Evolutionary conservation across 1,140 invertebrate genomes (phyloP), one percentile per base, ranked within the genome.

Genomic region (Diorhabda elongata): DNA sequence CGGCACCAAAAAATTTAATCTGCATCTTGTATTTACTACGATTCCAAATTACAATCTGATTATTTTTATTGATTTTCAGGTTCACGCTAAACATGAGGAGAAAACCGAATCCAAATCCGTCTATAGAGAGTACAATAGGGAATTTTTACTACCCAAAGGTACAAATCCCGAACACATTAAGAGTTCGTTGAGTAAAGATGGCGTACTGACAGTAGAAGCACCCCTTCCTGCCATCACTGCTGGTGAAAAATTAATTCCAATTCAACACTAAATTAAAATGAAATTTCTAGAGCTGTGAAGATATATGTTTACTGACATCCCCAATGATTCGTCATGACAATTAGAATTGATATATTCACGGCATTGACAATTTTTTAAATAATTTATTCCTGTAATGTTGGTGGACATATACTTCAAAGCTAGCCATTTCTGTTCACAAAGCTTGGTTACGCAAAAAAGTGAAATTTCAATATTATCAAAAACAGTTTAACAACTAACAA

Each of bases 41-140:
- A 26, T 26, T 26, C 26, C 26, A 26, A 26, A 26, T 26, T 26
- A 26, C 26, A 26, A 26, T 26, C 26, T 26, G 26, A 26, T 26
- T 26, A 26, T 52, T 71, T 66, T 68, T 69, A 61, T 68, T 76
- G 73, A 73, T 69, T 84, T 88, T 63, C 83, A 96, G 94, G 95
- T 98, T 11, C 94, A 97, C 79, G 95, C 95, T 66, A 97, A 97
- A 83, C 95, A 98, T 82, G 95, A 98, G 83, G 95, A 98, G 82
- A 97, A 97, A 81, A 89, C 92, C 45, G 95, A 97, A 80, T 95
- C 91, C 75, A 95, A 95, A 85, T 94, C 92, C 42, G 94, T 97
- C 3, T 97, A 96, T 86, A 89, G 95, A 81, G 95, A 98, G 81
- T 98, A 97, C 87, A 97, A 97, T 82, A 87, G 95, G 70, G 95